Evolutionary conservation across 2,113 vertebrate species (phyloP).

Genomic region (Dicerorhinus sumatrensis): DNA sequence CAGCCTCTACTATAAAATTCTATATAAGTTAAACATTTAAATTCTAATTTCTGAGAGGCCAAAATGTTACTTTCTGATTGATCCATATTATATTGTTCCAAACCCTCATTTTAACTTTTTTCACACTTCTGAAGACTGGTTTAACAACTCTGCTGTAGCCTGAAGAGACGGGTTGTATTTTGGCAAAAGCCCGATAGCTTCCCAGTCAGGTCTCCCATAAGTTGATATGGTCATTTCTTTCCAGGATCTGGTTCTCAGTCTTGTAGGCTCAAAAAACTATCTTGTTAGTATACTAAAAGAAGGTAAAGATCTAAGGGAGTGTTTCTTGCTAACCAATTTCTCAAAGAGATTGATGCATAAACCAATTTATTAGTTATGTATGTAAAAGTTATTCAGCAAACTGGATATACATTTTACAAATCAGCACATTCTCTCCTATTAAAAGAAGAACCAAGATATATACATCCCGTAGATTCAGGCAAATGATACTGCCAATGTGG

Average conservation of each 20-base stretch:
- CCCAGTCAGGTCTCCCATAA: not conserved
- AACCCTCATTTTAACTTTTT: not conserved
- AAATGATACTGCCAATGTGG: not conserved
- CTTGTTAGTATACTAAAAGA: not conserved
- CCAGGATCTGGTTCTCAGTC: not conserved
- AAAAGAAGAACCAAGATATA: not conserved
- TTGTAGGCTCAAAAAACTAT: not conserved
- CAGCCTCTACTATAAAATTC: not conserved
- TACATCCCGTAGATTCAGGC: not conserved
- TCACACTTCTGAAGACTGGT: not conserved
- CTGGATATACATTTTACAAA: not conserved
- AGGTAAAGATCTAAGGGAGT: not conserved
- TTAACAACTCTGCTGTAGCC: not conserved
- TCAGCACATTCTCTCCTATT: not conserved
- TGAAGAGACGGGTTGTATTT: not conserved
- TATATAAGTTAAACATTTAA: not conserved
- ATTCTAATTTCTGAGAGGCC: not conserved
- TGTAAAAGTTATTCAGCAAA: not conserved
- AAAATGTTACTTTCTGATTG: not conserved
- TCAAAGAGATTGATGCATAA: not conserved
- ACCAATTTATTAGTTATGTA: not conserved
- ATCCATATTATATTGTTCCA: not conserved
- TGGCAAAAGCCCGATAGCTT: not conserved
- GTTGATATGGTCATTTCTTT: not conserved
- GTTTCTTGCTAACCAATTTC: conserved; percentile 10